Evolutionary conservation across 2,797 vertebrate species (phyloP).

Genomic region (Darevskia nairensis): DNA sequence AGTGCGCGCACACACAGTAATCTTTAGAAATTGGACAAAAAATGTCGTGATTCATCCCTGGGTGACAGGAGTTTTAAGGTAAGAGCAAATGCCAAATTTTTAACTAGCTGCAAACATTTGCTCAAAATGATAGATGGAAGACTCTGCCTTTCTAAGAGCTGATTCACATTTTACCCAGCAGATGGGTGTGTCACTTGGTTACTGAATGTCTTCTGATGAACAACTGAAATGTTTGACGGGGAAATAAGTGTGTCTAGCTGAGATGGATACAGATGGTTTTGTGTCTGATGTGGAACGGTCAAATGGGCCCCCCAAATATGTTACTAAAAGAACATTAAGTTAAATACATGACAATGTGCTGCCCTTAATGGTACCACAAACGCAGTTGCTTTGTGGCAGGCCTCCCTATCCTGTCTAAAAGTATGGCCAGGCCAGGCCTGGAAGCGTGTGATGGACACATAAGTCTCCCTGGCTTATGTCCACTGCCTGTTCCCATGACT

Average conservation of each 20-base stretch:
- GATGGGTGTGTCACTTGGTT: background rate
- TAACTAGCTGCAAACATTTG: background rate
- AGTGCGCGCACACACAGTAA: too few species aligned
- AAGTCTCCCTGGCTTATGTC: too few species aligned
- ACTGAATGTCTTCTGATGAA: background rate
- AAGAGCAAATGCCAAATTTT: background rate
- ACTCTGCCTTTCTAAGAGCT: background rate
- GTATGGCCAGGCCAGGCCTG: background rate
- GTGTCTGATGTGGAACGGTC: background rate
- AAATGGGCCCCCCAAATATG: too few species aligned
- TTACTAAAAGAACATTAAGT: too few species aligned
- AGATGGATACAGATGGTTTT: background rate
- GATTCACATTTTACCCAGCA: conserved; percentile 3
- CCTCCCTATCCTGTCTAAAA: background rate
- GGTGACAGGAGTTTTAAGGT: background rate
- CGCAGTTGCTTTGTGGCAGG: background rate
- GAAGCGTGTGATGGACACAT: background rate
- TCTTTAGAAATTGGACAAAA: background rate
- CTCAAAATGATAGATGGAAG: conserved; percentile 23
- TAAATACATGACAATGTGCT: background rate
- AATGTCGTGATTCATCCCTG: background rate
- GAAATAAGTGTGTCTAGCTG: background rate
- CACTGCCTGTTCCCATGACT: background rate
- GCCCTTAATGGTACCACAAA: background rate
- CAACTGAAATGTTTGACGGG: background rate